These are phyloP conservation scores for Catharus minimus DNA, from an alignment of 2,113 vertebrate species.

Conservation along the genomic window DNA sequence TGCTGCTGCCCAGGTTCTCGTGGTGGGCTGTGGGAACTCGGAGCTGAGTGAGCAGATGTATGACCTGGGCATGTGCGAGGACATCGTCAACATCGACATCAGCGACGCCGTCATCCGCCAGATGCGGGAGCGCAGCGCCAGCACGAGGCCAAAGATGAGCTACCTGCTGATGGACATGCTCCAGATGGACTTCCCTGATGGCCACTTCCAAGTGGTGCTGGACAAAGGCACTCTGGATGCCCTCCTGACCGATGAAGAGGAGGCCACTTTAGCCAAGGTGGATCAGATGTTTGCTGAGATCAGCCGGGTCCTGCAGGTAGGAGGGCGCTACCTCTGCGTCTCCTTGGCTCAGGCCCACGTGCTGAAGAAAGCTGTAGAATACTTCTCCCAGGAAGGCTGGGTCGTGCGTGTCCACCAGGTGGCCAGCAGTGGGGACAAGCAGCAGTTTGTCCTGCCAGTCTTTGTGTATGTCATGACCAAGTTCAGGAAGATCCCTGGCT, in stretches of 20 bases:
- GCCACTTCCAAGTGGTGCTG: slow-evolving; percentile 85
- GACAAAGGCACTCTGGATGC: slow-evolving; percentile 97
- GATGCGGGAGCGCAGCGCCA: slow-evolving; percentile 86
- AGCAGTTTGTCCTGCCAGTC: slow-evolving; percentile 83
- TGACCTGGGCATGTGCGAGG: slow-evolving; percentile 83
- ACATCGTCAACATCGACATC: slow-evolving; percentile 91
- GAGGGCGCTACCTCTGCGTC: slow-evolving; percentile 91
- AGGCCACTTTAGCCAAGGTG: slow-evolving; percentile 77
- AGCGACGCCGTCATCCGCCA: slow-evolving; percentile 85
- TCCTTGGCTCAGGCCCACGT: slow-evolving; percentile 92
- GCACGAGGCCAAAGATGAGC: slow-evolving; percentile 79
- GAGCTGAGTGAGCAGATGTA: slow-evolving; percentile 95
- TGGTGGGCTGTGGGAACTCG: slow-evolving; percentile 97
- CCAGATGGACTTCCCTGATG: slow-evolving; percentile 84
- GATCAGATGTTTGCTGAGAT: slow-evolving; percentile 89
- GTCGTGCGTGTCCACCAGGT: slow-evolving; percentile 90
- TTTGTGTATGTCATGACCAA: slow-evolving; percentile 94
- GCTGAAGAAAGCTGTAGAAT: slow-evolving; percentile 84
- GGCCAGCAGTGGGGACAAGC: slow-evolving; percentile 55
- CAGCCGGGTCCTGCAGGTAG: slow-evolving; percentile 84
- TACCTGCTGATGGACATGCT: slow-evolving; percentile 90
- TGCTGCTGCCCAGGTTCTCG: slow-evolving; percentile 80
- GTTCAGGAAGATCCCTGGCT: slow-evolving; percentile 80
- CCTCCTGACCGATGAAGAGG: slow-evolving; percentile 74
- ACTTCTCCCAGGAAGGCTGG: slow-evolving; percentile 89